These are phyloP conservation scores for Campoplex nolae DNA, from an alignment of 2,888 invertebrate genomes.

Conservation along the genomic window DNA sequence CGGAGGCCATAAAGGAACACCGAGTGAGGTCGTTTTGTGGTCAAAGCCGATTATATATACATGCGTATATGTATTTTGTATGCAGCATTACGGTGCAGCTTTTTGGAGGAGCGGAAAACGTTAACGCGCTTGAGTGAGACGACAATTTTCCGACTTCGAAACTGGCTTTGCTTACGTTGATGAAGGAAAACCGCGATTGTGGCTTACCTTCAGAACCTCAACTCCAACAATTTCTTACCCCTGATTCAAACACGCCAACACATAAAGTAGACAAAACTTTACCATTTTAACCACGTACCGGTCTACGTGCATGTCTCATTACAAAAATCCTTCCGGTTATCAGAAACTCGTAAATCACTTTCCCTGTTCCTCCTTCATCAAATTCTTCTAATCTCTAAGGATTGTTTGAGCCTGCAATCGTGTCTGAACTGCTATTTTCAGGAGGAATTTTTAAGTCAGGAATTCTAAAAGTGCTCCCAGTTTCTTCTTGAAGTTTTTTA, in stretches of 20 bases:
- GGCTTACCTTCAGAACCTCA: constrained; percentile 41
- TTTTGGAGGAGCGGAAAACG: constrained; percentile 13
- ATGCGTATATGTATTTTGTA: not conserved
- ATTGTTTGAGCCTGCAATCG: not conserved
- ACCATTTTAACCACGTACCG: not conserved
- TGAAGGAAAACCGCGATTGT: constrained; percentile 53
- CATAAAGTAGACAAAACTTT: not conserved
- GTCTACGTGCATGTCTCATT: not conserved
- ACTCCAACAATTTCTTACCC: constrained; percentile 22
- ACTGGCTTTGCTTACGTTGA: constrained; percentile 10
- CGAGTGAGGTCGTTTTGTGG: constrained; percentile 41
- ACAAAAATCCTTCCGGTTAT: not conserved
- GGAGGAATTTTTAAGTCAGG: too few relatives aligned
- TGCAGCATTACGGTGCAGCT: constrained; percentile 20
- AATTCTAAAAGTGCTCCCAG: too few relatives aligned
- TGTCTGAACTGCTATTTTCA: too few relatives aligned
- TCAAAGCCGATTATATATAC: constrained; percentile 14
- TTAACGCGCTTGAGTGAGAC: not conserved
- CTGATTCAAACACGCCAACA: not conserved
- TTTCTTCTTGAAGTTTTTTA: too few relatives aligned
- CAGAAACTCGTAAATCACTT: not conserved
- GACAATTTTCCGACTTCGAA: constrained; percentile 19
- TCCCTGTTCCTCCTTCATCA: not conserved
- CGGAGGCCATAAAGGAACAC: constrained; percentile 47
- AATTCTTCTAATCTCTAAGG: not conserved